Evolutionary conservation across 2,113 vertebrate genomes (phyloP), one percentile per base, ranked within the genome.

Genomic region (Steatornis caripensis): DNA sequence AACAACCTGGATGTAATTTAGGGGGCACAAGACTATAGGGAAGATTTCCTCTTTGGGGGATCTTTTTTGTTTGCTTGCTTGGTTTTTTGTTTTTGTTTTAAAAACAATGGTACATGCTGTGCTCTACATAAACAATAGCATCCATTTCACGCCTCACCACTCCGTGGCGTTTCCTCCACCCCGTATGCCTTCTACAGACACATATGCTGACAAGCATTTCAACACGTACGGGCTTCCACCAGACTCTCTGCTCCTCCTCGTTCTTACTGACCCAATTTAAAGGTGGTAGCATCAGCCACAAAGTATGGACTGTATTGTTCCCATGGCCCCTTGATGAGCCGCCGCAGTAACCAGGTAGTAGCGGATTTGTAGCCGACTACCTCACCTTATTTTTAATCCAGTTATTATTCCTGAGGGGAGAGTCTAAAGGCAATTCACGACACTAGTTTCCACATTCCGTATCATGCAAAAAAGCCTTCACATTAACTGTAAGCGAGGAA

Each of bases 301-400:
- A 39, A 66, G 53, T 2, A 32, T 0, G 0, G 41, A 34, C 37
- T 22, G 16, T 15, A 6, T 26, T 45, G 60, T 60, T 79, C 70
- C 92, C 76, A 36, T 7, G 45, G 76, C 22, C 60, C 54, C 71
- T 70, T 46, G 23, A 37, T 48, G 54, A 77, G 82, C 75, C 58
- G 57, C 75, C 84, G 68, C 26, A 91, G 64, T 53, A 85, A 84
- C 53, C 48, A 79, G 65, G 60, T 32, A 65, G 64, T 24, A 41
- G 27, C 19, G 61, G 66, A 39, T 68, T 71, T 89, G 70, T 27
- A 85, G 84, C 19, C 8, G 3, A 37, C 37, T 15, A 34, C 36
- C 11, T 64, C 39, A 39, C 11, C 66, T 53, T n/a, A 8, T 22
- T 60, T 69, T 58, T 12, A 39, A 12, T 45, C 30, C 55, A 20